Evolutionary conservation across 2,888 invertebrate genomes (phyloP).

Genomic region (Leucoma salicis): DNA sequence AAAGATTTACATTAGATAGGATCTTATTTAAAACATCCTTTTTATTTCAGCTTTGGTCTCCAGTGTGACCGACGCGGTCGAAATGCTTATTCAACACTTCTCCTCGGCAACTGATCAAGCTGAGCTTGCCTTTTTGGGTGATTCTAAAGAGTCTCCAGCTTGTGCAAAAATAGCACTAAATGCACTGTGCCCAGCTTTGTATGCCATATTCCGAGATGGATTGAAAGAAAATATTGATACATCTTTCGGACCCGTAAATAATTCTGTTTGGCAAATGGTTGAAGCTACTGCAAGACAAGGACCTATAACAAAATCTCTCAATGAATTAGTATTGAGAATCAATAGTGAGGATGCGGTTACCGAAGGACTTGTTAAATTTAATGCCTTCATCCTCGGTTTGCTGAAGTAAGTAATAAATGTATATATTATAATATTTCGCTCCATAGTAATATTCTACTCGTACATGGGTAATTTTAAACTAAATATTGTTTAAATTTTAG

Average conservation of each 20-base stretch:
- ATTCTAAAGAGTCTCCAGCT: conserved; percentile 83
- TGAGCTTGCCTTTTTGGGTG: conserved; percentile 82
- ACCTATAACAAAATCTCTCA: conserved; percentile 90
- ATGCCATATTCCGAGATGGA: conserved; percentile 92
- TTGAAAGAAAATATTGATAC: conserved; percentile 90
- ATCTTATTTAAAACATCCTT: background rate
- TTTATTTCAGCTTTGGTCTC: conserved; percentile 84
- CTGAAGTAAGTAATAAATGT: conserved; percentile 87
- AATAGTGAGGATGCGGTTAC: conserved; percentile 91
- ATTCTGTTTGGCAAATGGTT: conserved; percentile 95
- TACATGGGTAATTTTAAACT: background rate
- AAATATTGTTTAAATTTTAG: conserved; percentile 56
- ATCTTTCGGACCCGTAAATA: conserved; percentile 92
- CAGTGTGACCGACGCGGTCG: conserved; percentile 88
- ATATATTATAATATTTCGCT: background rate
- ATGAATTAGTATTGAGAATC: conserved; percentile 91
- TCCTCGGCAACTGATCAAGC: conserved; percentile 84
- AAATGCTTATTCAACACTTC: conserved; percentile 88
- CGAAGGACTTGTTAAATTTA: conserved; percentile 93
- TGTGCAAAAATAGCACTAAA: conserved; percentile 89
- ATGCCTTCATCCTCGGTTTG: conserved; percentile 93
- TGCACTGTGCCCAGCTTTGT: conserved; percentile 91
- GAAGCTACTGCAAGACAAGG: conserved; percentile 94
- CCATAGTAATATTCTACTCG: background rate
- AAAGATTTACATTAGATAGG: background rate